These are phyloP conservation scores for Pangasius macronema DNA, from an alignment of 2,797 vertebrate species.

Conservation along the genomic window DNA sequence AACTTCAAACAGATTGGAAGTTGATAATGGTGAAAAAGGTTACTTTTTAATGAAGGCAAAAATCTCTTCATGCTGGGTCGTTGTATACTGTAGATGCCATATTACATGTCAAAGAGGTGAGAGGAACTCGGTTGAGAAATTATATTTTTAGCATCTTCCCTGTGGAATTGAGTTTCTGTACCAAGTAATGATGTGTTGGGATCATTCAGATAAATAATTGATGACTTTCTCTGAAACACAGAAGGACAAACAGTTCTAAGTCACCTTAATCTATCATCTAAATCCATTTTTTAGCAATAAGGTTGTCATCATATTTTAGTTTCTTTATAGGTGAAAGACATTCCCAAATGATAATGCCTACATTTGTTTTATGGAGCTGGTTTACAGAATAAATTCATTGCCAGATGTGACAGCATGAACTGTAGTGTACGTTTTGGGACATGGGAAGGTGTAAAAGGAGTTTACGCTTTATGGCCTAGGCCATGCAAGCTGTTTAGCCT, in stretches of 20 bases:
- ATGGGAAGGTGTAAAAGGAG: neutral
- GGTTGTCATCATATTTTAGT: neutral
- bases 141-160: slow-evolving; percentile 27
- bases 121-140: neutral
- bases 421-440: neutral
- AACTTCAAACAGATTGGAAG: neutral
- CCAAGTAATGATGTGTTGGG: neutral
- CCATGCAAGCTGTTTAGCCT: too few relatives aligned
- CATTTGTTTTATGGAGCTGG: neutral
- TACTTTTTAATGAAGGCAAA: neutral
- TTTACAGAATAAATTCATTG: neutral
- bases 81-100: neutral
- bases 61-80: neutral
- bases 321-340: neutral
- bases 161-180: slow-evolving; percentile 29
- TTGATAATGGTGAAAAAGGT: neutral
- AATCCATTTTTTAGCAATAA: neutral
- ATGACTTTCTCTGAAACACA: neutral
- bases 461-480: neutral
- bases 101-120: slow-evolving; percentile 22
- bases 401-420: neutral
- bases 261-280: neutral
- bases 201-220: slow-evolving; percentile 11
- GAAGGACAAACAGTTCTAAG: neutral
- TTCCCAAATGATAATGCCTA: neutral